Percentiles rank a stretch among this genome's conserved stretches.
Evolutionary conservation across 2,888 invertebrate species (phyloP).

Genomic region (Metellina segmentata): DNA sequence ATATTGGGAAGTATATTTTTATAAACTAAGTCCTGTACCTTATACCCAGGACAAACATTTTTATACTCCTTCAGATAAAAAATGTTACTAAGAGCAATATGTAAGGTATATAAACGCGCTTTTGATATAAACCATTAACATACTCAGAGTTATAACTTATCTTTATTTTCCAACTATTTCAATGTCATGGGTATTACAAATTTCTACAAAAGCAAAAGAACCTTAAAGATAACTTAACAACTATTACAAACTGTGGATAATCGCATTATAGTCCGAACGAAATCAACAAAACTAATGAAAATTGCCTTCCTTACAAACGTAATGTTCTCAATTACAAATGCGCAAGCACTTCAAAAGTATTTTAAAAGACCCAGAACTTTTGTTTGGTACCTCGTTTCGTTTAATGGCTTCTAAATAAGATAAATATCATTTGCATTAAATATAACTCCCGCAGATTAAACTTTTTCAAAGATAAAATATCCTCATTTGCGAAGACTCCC

Average conservation of each 20-base stretch:
- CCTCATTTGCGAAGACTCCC: neutral
- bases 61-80: too few relatives aligned
- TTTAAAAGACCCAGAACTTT: neutral
- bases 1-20: too few relatives aligned
- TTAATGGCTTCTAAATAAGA: constrained; percentile 1
- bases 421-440: neutral
- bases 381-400: neutral
- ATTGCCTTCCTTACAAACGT: neutral
- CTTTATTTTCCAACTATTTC: too few relatives aligned
- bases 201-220: too few relatives aligned
- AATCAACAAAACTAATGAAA: neutral
- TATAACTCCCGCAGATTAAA: neutral
- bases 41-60: too few relatives aligned
- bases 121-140: too few relatives aligned
- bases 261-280: neutral
- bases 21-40: too few relatives aligned
- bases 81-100: too few relatives aligned
- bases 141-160: too few relatives aligned
- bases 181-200: too few relatives aligned
- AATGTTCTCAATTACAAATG: neutral
- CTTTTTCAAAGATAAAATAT: neutral
- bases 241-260: neutral
- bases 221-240: too few relatives aligned
- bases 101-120: too few relatives aligned
- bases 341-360: neutral